Evolutionary conservation across 2,797 vertebrate species (phyloP).

Genomic region (Pseudocheirus occidentalis): DNA sequence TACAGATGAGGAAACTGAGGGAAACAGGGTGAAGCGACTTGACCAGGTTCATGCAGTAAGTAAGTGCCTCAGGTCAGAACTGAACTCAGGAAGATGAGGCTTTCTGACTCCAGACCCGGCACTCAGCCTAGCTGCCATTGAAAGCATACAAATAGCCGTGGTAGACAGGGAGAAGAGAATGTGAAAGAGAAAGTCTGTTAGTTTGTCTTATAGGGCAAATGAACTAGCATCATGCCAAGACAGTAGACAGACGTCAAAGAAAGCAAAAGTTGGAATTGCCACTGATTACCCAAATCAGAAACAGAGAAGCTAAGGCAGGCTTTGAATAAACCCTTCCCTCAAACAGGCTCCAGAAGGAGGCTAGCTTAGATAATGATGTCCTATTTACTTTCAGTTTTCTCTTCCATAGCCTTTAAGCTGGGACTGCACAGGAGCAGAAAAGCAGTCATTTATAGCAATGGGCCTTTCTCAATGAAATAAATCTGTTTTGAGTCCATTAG

Average conservation of each 20-base stretch:
- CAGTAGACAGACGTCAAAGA: neutral
- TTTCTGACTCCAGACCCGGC: neutral
- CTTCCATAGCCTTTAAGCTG: neutral
- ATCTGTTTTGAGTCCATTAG: neutral
- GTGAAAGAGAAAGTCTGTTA: neutral
- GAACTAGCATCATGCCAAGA: neutral
- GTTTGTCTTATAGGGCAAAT: neutral
- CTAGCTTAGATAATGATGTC: neutral
- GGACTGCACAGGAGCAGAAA: neutral
- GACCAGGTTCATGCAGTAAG: too few species aligned
- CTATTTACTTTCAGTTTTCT: neutral
- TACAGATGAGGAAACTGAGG: too few species aligned
- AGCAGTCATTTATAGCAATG: neutral
- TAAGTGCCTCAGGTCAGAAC: too few species aligned
- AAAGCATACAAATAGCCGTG: neutral
- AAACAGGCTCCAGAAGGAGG: neutral
- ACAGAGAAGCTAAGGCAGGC: neutral
- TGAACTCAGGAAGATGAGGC: too few species aligned
- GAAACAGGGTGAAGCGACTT: too few species aligned
- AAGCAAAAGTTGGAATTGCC: neutral
- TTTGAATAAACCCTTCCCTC: neutral
- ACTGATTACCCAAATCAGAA: neutral
- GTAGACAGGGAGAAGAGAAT: neutral
- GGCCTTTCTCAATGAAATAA: neutral
- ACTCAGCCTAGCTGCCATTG: neutral